A percentile compares a stretch with the other conserved stretches of the same genome.
These are phyloP conservation scores for Catharus bicknelli DNA, from an alignment of 2,113 vertebrate species.

Conservation along the genomic window DNA sequence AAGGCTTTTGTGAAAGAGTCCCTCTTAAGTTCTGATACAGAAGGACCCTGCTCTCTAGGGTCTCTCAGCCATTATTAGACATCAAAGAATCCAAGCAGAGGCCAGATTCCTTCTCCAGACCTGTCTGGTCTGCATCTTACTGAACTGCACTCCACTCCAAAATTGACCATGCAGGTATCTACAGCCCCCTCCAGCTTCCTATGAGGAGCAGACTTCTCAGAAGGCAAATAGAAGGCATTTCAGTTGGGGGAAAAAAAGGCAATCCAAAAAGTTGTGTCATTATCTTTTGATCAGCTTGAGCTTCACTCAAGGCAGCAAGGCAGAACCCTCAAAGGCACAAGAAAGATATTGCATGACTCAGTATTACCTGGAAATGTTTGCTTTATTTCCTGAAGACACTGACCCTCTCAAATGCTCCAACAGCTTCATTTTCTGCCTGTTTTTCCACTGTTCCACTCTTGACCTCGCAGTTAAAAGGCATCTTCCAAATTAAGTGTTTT, in stretches of 20 bases:
- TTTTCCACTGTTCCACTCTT: not conserved
- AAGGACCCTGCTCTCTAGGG: not conserved
- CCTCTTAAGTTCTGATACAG: not conserved
- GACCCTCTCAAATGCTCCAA: not conserved
- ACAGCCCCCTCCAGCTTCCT: not conserved
- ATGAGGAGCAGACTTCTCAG: not conserved
- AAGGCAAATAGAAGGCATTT: not conserved
- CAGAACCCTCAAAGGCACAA: not conserved
- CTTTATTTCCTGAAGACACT: not conserved
- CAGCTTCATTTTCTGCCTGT: not conserved
- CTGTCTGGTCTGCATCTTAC: not conserved
- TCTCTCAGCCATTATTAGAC: not conserved
- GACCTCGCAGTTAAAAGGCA: not conserved
- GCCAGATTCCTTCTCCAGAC: not conserved
- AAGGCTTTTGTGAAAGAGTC: not conserved
- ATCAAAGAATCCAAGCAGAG: not conserved
- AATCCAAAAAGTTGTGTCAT: not conserved
- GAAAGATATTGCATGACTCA: not conserved
- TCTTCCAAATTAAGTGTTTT: not conserved
- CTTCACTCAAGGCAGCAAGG: not conserved
- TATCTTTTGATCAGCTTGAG: not conserved
- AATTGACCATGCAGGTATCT: not conserved
- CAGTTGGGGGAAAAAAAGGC: not conserved
- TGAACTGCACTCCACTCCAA: not conserved
- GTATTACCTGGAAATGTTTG: not conserved